phyloP scores from a whole-genome alignment of 2,797 vertebrate species.

The Rhynchotus rufescens region DNA sequence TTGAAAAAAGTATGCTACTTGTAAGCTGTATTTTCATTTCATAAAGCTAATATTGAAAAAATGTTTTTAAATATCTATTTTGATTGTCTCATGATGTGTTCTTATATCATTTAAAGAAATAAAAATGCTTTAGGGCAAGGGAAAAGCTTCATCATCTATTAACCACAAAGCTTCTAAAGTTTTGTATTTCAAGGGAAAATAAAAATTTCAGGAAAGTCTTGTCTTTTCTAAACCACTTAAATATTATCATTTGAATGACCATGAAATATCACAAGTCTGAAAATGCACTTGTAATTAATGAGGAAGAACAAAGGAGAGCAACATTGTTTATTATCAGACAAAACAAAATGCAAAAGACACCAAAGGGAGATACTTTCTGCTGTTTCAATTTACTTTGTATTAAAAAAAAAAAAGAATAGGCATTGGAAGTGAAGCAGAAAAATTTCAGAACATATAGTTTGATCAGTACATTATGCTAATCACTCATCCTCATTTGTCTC shows the following conservation, averaged over 20 bases:
- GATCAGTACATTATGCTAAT: slow-evolving; percentile 33
- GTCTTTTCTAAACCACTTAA: background rate
- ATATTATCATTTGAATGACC: background rate
- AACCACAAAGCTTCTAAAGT: background rate
- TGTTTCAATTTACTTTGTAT: background rate
- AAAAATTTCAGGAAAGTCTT: background rate
- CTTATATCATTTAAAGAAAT: background rate
- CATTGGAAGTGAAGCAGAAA: background rate
- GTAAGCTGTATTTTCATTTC: background rate
- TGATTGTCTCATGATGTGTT: background rate
- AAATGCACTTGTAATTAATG: background rate
- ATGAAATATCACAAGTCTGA: background rate
- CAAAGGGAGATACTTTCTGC: background rate
- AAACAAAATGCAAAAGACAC: background rate
- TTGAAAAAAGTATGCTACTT: background rate
- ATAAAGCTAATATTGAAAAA: background rate
- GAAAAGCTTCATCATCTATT: background rate
- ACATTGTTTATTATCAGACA: background rate
- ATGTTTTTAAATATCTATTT: background rate
- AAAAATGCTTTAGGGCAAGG: background rate
- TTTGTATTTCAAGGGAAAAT: background rate
- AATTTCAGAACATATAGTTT: slow-evolving; percentile 22
- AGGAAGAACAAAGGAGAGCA: background rate
- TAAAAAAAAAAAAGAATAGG: background rate
- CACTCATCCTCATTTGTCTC: slow-evolving; percentile 6